These are phyloP conservation scores for Proctacanthus coquilletti DNA, from an alignment of 1,140 invertebrate genomes.

Conservation along the genomic window DNA sequence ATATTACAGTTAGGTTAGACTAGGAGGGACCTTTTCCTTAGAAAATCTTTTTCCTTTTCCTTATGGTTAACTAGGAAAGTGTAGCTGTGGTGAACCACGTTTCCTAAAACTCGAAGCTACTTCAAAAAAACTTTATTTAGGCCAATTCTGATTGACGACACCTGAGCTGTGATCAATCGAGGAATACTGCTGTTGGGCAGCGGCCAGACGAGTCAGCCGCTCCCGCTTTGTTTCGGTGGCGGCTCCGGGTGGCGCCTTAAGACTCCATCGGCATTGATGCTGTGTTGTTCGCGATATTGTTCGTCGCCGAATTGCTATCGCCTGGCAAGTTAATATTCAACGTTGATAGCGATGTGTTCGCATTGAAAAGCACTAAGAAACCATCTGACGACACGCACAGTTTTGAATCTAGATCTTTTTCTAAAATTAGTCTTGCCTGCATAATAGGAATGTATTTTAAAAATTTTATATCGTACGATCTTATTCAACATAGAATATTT, in stretches of 20 bases:
- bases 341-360: constrained; percentile 9
- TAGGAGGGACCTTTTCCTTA: too few species aligned
- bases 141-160: neutral
- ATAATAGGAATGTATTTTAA: too few species aligned
- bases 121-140: neutral
- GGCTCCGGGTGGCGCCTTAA: too few species aligned
- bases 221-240: too few species aligned
- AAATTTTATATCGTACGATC: too few species aligned
- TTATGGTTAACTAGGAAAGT: too few species aligned
- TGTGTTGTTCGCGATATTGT: neutral
- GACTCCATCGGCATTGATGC: neutral
- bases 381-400: constrained; percentile 21
- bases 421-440: constrained; percentile 25
- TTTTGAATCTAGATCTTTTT: constrained; percentile 27
- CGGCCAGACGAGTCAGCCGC: too few species aligned
- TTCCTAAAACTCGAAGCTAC: neutral
- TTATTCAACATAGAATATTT: neutral
- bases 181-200: too few species aligned
- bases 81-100: too few species aligned
- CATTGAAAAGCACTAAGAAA: constrained; percentile 23
- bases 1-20: too few species aligned
- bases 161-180: neutral
- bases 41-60: too few species aligned
- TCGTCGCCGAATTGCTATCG: neutral
- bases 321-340: too few species aligned